Evolutionary conservation across 2,797 vertebrate genomes (phyloP), one percentile per base, ranked within the genome.

Genomic region (Amniataba percoides): DNA sequence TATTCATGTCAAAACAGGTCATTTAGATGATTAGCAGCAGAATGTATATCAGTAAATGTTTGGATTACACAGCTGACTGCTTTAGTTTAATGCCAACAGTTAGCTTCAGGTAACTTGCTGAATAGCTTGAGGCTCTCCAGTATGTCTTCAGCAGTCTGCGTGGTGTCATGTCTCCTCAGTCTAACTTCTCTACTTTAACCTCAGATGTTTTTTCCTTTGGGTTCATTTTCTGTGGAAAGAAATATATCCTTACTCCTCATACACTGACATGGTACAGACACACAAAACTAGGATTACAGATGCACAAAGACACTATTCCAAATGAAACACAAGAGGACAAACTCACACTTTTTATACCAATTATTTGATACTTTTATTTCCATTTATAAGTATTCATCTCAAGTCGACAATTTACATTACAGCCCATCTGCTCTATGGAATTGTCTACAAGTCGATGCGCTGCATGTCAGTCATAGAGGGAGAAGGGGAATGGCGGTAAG

Each of bases 301-400:
- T 68, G 52, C 9, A 23, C 15, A 12, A 53, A 39, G 2, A 56
- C 53, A 49, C 8, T n/a, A n/a, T 49, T 19, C 7, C 19, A 19
- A 40, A 51, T 5, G 7, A 65, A 65, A 72, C 2, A 69, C 49
- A 48, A 46, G 2, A 61, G 19, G 11, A 25, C 12, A 46, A 56
- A 51, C 7, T 5, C 48, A n/a, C n/a, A 31, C 27, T 31, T 82
- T 83, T 84, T 74, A 72, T 82, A 92, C 40, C 84, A 92, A 86
- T 70, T 72, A 76, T 82, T 88, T 80, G 63, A 87, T 86, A 88
- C 78, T 92, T 95, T 94, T 95, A 93, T 92, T 93, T 88, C 82
- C 89, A 93, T 91, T 89, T 93, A 92, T 85, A 92, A 79, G 83
- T 87, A 80, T 89, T 86, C 78, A 90, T 90, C 79, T 93, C 83